Percentiles rank a stretch among this genome's conserved stretches.
phyloP scores from a whole-genome alignment of 2,113 vertebrate genomes.

The Pomatorhinus ruficollis region DNA sequence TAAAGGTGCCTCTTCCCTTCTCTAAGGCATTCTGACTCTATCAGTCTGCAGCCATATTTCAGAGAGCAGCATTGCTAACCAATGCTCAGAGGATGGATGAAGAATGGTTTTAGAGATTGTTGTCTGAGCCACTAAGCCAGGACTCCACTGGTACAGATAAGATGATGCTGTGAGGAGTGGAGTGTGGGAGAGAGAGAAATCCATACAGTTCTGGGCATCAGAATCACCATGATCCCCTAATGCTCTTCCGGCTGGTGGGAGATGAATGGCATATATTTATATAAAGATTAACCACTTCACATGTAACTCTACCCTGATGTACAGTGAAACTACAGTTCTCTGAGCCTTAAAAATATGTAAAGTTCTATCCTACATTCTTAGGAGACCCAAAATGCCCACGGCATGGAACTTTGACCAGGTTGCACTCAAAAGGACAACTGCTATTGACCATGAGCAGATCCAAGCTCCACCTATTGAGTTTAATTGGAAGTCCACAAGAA shows the following conservation, averaged over 20 bases:
- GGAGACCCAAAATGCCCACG: not conserved
- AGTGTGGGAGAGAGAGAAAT: not conserved
- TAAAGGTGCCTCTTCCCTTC: not conserved
- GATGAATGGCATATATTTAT: not conserved
- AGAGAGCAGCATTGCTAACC: not conserved
- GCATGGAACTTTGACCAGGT: not conserved
- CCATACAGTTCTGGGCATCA: not conserved
- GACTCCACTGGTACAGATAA: not conserved
- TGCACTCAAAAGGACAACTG: not conserved
- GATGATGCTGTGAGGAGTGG: not conserved
- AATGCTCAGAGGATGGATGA: not conserved
- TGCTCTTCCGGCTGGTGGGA: not conserved
- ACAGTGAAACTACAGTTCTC: not conserved
- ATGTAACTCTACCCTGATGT: not conserved
- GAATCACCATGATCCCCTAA: not conserved
- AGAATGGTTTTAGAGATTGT: not conserved
- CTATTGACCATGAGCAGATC: not conserved
- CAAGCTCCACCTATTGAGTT: not conserved
- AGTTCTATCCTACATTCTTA: not conserved
- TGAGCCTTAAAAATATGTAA: constrained; percentile 57
- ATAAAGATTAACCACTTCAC: not conserved
- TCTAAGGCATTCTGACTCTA: not conserved
- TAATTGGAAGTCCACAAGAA: not conserved
- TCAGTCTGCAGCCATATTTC: not conserved
- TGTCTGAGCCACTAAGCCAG: not conserved